Evolutionary conservation across 2,113 vertebrate genomes (phyloP).

Genomic region (Fregetta grallaria): DNA sequence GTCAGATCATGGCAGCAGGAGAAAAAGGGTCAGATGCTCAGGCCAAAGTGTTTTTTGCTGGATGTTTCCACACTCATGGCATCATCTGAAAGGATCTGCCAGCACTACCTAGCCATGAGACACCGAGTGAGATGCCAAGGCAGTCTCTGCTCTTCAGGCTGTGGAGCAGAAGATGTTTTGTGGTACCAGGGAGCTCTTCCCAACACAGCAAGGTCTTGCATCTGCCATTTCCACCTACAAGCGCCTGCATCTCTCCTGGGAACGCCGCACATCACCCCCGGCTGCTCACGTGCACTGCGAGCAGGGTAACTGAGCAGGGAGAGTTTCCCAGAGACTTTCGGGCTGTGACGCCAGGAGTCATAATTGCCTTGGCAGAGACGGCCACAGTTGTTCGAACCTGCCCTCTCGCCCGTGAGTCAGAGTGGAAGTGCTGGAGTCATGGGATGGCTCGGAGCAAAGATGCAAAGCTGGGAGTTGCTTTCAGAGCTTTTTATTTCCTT

Average conservation of each 20-base stretch:
- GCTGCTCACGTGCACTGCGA: not conserved
- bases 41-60: not conserved
- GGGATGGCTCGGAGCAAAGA: not conserved
- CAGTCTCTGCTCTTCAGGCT: not conserved
- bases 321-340: slow-evolving; percentile 8
- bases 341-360: not conserved
- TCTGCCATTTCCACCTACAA: not conserved
- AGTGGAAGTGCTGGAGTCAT: not conserved
- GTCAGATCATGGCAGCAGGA: not conserved
- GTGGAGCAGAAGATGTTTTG: not conserved
- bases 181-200: not conserved
- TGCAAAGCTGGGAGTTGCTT: slow-evolving; percentile 24
- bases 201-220: not conserved
- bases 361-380: slow-evolving; percentile 20
- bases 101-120: not conserved
- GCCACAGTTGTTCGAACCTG: slow-evolving; percentile 37
- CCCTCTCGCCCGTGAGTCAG: slow-evolving; percentile 36
- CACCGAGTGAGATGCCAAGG: not conserved
- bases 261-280: not conserved
- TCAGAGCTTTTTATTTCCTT: slow-evolving; percentile 11
- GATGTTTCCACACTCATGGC: not conserved
- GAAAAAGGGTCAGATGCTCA: not conserved
- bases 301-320: not conserved
- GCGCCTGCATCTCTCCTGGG: not conserved
- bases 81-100: not conserved